Conservation (phyloP, 2,797 vertebrate genomes). For the Acanthurus tractus region DNA sequence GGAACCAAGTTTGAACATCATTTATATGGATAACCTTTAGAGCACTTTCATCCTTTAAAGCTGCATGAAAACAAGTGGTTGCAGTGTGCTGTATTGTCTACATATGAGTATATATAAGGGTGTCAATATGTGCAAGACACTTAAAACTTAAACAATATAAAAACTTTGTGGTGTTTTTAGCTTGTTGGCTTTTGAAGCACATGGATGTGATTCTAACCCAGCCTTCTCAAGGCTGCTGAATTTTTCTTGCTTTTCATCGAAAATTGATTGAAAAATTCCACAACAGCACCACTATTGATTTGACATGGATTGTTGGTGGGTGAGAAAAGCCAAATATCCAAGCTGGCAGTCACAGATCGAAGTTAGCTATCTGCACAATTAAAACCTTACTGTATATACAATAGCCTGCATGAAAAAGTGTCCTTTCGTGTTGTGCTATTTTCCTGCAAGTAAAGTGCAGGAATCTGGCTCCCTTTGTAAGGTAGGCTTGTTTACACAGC, state of each 20-base stretch:
- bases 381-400: conserved; percentile 46
- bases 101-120: too few species aligned
- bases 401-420: conserved; percentile 28
- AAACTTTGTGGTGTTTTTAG: conserved; percentile 7
- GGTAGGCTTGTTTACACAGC: conserved; percentile 47
- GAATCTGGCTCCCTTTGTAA: conserved; percentile 42
- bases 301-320: conserved; percentile 55
- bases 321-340: conserved; percentile 64
- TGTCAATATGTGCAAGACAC: too few species aligned
- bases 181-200: conserved; percentile 14
- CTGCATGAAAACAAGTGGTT: too few species aligned
- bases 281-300: conserved; percentile 69
- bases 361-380: conserved; percentile 64
- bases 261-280: conserved; percentile 79
- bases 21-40: too few species aligned
- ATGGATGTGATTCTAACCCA: conserved; percentile 15
- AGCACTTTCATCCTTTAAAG: too few species aligned
- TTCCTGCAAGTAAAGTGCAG: conserved; percentile 11
- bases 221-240: conserved; percentile 60
- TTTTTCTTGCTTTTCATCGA: conserved; percentile 65
- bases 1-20: too few species aligned
- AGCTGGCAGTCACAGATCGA: conserved; percentile 57
- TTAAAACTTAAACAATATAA: neutral
- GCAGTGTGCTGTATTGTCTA: too few species aligned
- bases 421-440: conserved; percentile 29